Conservation (phyloP, 2,888 invertebrate genomes). For the Nomada fabriciana region DNA sequence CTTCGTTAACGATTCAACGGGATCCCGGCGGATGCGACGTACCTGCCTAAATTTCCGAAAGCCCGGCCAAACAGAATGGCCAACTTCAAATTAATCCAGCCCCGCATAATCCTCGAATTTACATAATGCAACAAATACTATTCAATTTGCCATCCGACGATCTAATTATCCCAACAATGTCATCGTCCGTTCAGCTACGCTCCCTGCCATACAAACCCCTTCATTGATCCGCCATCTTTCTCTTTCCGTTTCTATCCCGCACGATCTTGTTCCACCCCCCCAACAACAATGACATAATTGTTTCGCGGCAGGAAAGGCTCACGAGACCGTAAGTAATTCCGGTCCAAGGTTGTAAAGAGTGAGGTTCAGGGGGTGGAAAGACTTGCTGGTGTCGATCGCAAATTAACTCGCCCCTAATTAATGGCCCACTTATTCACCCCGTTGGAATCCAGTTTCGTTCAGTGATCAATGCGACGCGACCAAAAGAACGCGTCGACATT, state of each 20-base stretch:
- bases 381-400: constrained; percentile 58
- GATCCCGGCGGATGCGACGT: not conserved
- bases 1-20: constrained; percentile 4
- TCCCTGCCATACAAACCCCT: not conserved
- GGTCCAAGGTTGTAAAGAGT: constrained; percentile 1
- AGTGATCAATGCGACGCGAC: constrained; percentile 40
- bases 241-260: not conserved
- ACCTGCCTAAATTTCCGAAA: not conserved
- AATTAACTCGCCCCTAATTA: constrained; percentile 69
- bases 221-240: not conserved
- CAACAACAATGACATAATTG: constrained; percentile 43
- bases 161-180: constrained; percentile 30
- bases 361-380: not conserved
- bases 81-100: constrained; percentile 8
- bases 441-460: constrained; percentile 25
- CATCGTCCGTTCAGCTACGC: not conserved
- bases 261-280: not conserved
- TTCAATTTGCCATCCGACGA: constrained; percentile 23
- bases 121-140: constrained; percentile 25
- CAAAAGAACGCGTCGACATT: constrained; percentile 18
- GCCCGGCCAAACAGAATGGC: not conserved
- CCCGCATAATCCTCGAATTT: constrained; percentile 4
- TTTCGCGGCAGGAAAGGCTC: constrained; percentile 49
- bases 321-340: constrained; percentile 62
- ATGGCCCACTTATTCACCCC: constrained; percentile 50